phyloP scores from a whole-genome alignment of 2,113 vertebrate genomes.

The Lamprotornis superbus region DNA sequence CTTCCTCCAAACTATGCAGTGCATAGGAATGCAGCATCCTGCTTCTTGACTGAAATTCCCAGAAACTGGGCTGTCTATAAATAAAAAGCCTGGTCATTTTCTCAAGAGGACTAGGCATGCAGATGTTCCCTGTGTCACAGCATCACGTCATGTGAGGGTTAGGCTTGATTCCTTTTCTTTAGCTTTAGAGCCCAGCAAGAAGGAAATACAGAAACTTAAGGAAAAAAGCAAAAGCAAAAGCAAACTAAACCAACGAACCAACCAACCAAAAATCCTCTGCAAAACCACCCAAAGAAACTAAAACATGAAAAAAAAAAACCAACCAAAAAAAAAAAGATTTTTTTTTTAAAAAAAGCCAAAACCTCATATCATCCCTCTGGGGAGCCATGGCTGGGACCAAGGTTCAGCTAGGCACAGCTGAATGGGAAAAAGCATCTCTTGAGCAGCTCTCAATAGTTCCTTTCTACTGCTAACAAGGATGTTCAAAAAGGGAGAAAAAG shows the following conservation, averaged over 20 bases:
- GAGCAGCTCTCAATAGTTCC: background rate
- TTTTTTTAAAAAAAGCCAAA: background rate
- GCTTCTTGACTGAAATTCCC: background rate
- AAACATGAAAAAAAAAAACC: background rate
- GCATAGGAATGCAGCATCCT: background rate
- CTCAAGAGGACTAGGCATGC: background rate
- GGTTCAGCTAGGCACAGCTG: background rate
- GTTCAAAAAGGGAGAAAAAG: background rate
- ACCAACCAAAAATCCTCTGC: background rate
- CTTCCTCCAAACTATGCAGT: background rate
- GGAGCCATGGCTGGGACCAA: background rate
- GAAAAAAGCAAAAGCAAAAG: background rate
- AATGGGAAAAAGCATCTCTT: background rate
- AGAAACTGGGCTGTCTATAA: background rate
- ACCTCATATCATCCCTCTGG: background rate
- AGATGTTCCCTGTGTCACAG: background rate
- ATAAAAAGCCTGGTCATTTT: background rate
- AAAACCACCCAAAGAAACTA: background rate
- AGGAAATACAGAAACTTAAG: background rate
- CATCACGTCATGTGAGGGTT: background rate
- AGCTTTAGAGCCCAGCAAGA: background rate
- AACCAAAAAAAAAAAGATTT: accelerated
- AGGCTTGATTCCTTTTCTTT: background rate
- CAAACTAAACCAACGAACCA: background rate
- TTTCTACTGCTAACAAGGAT: background rate